Conservation (phyloP, 2,888 invertebrate genomes). For the Apocheima hispidaria region DNA sequence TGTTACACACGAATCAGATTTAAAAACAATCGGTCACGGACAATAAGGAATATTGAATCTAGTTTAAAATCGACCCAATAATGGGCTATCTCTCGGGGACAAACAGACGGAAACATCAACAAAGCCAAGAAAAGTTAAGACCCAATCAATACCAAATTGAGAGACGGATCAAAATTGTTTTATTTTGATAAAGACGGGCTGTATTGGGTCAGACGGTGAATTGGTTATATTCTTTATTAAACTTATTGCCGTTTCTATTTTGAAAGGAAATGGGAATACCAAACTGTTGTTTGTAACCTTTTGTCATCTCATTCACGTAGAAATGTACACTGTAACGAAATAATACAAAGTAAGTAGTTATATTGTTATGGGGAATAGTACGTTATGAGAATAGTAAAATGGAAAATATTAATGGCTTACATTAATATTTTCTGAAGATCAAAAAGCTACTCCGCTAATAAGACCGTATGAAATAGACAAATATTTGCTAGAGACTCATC, state of each 20-base stretch:
- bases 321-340: no score
- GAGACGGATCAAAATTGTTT: constrained; percentile 24
- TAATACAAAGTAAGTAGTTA: no score
- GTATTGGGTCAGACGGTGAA: constrained; percentile 9
- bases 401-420: no score
- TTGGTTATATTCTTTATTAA: constrained; percentile 15
- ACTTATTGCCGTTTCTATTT: constrained; percentile 11
- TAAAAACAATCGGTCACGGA: neutral
- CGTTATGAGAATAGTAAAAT: no score
- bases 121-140: constrained; percentile 24
- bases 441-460: no score
- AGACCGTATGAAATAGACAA: no score
- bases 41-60: constrained; percentile 7
- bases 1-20: neutral
- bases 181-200: constrained; percentile 13
- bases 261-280: neutral
- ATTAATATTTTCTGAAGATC: no score
- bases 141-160: constrained; percentile 32
- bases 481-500: no score
- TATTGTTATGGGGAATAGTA: no score
- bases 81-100: constrained; percentile 7
- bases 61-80: constrained; percentile 1
- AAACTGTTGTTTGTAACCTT: constrained; percentile 5
- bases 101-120: constrained; percentile 20
- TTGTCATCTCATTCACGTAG: neutral